Conservation (phyloP, 2,888 invertebrate genomes). For the Punctoribates punctum region DNA sequence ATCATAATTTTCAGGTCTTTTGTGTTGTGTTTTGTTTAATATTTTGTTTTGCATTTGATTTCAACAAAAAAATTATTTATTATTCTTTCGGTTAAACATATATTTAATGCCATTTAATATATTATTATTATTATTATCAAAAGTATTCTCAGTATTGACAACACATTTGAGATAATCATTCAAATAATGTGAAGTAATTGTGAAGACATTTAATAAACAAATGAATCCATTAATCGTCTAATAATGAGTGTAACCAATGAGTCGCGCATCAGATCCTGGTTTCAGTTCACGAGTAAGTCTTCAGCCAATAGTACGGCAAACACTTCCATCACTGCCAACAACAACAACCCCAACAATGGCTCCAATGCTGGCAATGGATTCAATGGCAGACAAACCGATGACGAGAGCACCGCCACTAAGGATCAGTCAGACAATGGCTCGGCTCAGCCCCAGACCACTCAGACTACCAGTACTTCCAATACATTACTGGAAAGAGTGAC, state of each 20-base stretch:
- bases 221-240: not conserved
- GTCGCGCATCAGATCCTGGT: conserved; percentile 32
- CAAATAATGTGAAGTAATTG: not conserved
- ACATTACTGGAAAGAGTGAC: conserved; percentile 39
- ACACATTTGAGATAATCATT: no score
- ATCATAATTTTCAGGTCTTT: no score
- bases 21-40: no score
- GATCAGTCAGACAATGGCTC: not conserved
- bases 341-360: conserved; percentile 13
- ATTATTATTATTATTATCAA: no score
- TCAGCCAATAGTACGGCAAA: conserved; percentile 4
- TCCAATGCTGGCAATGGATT: not conserved
- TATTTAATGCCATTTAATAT: no score
- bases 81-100: no score
- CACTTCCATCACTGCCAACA: not conserved
- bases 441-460: conserved; percentile 14
- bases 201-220: not conserved
- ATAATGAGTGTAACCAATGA: conserved; percentile 35
- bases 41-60: no score
- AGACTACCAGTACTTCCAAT: conserved; percentile 17
- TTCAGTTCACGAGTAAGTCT: conserved; percentile 28
- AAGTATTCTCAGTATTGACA: no score
- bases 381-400: conserved; percentile 20
- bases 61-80: no score
- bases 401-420: conserved; percentile 15